phyloP scores from a whole-genome alignment of 2,113 vertebrate genomes.

The Taurulus bubalis region DNA sequence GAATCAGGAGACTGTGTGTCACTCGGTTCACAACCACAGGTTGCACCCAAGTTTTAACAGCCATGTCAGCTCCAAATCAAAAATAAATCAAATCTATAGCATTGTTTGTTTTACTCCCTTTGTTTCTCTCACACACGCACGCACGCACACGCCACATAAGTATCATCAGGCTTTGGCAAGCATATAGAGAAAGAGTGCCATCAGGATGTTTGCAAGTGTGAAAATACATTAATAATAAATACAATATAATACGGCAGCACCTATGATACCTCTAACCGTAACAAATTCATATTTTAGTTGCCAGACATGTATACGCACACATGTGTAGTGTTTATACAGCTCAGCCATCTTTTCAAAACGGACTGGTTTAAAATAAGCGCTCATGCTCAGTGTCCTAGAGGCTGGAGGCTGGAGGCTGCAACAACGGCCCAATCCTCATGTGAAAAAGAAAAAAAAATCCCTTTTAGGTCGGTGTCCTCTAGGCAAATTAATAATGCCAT shows the following conservation, averaged over 20 bases:
- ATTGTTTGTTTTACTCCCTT: background rate
- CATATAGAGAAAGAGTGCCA: background rate
- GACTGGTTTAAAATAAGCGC: background rate
- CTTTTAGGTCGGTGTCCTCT: conserved; percentile 1
- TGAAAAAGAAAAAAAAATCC: conserved; percentile 1
- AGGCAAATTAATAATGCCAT: conserved; percentile 53
- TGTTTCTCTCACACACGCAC: too few relatives aligned
- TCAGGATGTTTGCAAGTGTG: background rate
- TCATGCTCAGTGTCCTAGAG: conserved; percentile 18
- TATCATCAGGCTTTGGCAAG: background rate
- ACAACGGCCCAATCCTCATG: conserved; percentile 33
- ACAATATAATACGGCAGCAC: background rate
- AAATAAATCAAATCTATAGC: background rate
- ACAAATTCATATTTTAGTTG: background rate
- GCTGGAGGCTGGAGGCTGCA: conserved; percentile 24
- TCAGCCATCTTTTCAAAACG: background rate
- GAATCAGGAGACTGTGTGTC: conserved; percentile 33
- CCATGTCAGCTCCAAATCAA: background rate
- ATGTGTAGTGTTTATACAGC: background rate
- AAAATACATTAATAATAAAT: background rate
- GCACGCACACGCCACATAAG: too few relatives aligned
- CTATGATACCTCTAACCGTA: background rate
- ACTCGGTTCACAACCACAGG: background rate
- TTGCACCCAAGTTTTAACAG: too few relatives aligned
- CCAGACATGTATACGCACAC: background rate